phyloP scores from a whole-genome alignment of 2,797 vertebrate genomes.

The Bucorvus abyssinicus region DNA sequence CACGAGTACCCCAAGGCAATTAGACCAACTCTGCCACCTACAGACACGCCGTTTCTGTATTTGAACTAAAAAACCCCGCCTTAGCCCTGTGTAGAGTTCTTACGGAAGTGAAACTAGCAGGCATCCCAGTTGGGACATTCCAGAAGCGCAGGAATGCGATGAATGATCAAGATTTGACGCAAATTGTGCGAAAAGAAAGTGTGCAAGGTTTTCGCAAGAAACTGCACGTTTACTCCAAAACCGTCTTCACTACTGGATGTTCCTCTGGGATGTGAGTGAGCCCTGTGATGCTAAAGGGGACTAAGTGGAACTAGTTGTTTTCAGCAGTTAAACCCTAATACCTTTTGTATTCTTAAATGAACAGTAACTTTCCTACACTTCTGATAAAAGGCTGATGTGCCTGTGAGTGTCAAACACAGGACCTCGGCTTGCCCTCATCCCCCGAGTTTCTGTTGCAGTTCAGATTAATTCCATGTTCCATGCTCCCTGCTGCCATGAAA shows the following conservation, averaged over 20 bases:
- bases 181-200: not conserved
- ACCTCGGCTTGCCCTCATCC: not conserved
- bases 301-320: not conserved
- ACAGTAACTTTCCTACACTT: not conserved
- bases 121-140: not conserved
- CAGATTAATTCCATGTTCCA: not conserved
- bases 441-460: not conserved
- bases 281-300: not conserved
- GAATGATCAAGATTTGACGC: not conserved
- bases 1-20: not conserved
- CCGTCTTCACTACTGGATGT: not conserved
- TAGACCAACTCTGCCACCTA: not conserved
- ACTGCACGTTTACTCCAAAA: not conserved
- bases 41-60: not conserved
- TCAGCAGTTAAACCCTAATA: not conserved
- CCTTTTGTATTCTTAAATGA: not conserved
- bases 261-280: not conserved
- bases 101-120: not conserved
- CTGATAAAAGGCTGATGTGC: not conserved
- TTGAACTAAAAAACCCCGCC: fast-evolving
- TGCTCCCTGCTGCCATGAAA: not conserved
- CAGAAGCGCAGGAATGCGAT: not conserved
- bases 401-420: not conserved
- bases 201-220: not conserved
- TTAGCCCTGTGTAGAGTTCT: not conserved